Conservation (phyloP, 2,888 invertebrate genomes). For the Stenolophus ochropezus region DNA sequence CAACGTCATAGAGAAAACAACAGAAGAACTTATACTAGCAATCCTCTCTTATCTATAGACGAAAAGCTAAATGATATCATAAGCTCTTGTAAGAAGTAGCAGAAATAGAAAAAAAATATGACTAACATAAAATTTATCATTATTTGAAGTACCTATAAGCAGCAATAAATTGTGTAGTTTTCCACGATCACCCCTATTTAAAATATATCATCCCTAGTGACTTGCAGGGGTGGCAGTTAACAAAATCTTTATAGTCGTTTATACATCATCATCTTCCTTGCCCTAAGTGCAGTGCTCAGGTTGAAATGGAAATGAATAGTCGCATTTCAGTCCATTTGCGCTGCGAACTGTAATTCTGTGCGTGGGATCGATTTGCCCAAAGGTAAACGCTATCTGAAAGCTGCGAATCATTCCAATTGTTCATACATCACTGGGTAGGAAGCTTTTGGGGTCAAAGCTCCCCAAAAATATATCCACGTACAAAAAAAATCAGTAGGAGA, state of each 20-base stretch:
- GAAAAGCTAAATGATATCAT: too few relatives aligned
- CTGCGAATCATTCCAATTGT: conserved; percentile 33
- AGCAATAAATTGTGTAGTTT: too few relatives aligned
- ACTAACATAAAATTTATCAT: too few relatives aligned
- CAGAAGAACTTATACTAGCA: too few relatives aligned
- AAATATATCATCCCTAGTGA: neutral
- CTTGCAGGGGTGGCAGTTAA: neutral
- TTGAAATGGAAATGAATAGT: conserved; percentile 54
- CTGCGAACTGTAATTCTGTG: conserved; percentile 30
- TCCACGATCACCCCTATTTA: neutral
- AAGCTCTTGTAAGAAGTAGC: too few relatives aligned
- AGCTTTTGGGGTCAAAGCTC: neutral
- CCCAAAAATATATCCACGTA: neutral
- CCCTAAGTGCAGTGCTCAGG: conserved; percentile 38
- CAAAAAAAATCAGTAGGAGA: neutral
- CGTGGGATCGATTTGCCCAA: conserved; percentile 47
- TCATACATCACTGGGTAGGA: neutral
- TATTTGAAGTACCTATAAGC: too few relatives aligned
- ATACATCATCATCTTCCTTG: neutral
- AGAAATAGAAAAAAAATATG: too few relatives aligned
- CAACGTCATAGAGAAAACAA: too few relatives aligned
- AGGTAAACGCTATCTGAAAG: conserved; percentile 57
- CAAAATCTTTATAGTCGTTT: neutral
- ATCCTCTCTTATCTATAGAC: too few relatives aligned
- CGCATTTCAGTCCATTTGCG: conserved; percentile 48